These are phyloP conservation scores for mouse (Mus musculus) DNA, from an alignment of 2,113 vertebrate genomes.

Conservation along the genomic window GRCm39 chr1:120745501-120746000, in stretches of 20 bases:
- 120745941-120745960: not conserved
- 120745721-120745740: conserved; percentile 69
- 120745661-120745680: not conserved
- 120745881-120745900: not conserved
- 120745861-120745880: conserved; percentile 35
- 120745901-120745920: not conserved
- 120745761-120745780: conserved; percentile 67
- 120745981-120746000: not conserved
- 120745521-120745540: conserved; percentile 65
- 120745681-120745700: conserved; percentile 33
- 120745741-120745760: conserved; percentile 62
- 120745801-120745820: conserved; percentile 20
- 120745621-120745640: conserved; percentile 50
- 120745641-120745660: conserved; percentile 69
- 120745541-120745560: conserved; percentile 74
- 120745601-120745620: conserved; percentile 72
- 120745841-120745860: not conserved
- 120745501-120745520: conserved; percentile 59
- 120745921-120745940: not conserved
- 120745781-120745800: conserved; percentile 55
- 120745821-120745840: conserved; percentile 54
- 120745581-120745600: conserved; percentile 58
- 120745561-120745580: conserved; percentile 72
- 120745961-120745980: not conserved
- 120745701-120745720: conserved; percentile 69